These are phyloP conservation scores for Tipula confusa DNA, from an alignment of 2,888 invertebrate genomes.

Conservation along the genomic window DNA sequence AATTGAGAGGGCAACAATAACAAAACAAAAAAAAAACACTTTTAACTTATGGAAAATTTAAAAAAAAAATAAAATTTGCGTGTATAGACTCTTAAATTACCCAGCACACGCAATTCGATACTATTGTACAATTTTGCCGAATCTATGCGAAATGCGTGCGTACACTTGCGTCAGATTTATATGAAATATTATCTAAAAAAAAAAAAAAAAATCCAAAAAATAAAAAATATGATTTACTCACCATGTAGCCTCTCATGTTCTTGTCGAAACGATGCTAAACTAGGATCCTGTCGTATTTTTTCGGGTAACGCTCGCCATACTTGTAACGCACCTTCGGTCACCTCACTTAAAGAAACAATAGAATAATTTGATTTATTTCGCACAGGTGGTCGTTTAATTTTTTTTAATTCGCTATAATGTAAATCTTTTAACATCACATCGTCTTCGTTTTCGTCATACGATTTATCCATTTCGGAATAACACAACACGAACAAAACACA, in stretches of 20 bases:
- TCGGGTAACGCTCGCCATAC: slow-evolving; percentile 65
- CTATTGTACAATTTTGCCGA: not conserved
- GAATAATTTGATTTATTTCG: slow-evolving; percentile 35
- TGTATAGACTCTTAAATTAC: not conserved
- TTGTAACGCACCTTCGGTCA: slow-evolving; percentile 60
- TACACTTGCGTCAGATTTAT: not conserved
- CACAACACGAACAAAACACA: not conserved
- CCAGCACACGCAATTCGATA: not conserved
- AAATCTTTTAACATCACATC: slow-evolving; percentile 15
- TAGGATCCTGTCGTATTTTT: slow-evolving; percentile 62
- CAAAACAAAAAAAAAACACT: not conserved
- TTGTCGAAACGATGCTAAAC: slow-evolving; percentile 57
- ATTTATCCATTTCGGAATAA: slow-evolving; percentile 29
- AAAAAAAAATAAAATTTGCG: too few species aligned
- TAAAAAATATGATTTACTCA: slow-evolving; percentile 38
- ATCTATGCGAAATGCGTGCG: not conserved
- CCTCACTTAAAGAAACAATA: slow-evolving; percentile 52
- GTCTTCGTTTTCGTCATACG: not conserved
- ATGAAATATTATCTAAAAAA: not conserved
- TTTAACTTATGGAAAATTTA: not conserved
- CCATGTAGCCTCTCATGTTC: slow-evolving; percentile 50
- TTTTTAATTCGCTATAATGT: not conserved
- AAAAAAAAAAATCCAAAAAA: not conserved
- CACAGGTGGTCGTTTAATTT: not conserved
- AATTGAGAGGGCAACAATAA: not conserved